phyloP scores from a whole-genome alignment of 53 echinoderm and acorn worm genomes.

The Holothuria scabra region DNA sequence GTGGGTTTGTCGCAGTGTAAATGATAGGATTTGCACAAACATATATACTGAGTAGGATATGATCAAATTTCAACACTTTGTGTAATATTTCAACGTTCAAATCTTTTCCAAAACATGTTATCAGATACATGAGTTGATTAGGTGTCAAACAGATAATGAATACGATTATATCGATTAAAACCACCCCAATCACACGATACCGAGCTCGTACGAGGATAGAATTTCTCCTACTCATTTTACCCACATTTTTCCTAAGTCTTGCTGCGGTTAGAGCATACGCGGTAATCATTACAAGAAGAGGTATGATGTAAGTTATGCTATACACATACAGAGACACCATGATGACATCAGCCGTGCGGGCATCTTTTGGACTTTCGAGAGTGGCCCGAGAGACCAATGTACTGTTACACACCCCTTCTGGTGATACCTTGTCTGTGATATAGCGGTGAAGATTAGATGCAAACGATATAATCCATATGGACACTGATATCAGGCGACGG shows the following conservation, averaged over 20 bases:
- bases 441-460: constrained; percentile 16
- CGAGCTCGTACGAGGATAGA: constrained; percentile 28
- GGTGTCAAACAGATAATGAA: constrained; percentile 29
- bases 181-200: constrained; percentile 31
- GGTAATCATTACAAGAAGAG: constrained; percentile 14
- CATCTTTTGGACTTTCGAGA: too few species aligned
- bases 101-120: neutral
- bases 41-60: constrained; percentile 15
- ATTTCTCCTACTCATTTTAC: constrained; percentile 22
- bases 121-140: constrained; percentile 10
- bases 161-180: constrained; percentile 35
- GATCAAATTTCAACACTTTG: neutral
- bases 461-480: neutral
- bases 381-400: neutral
- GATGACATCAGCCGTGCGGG: neutral
- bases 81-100: neutral
- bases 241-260: constrained; percentile 9
- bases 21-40: constrained; percentile 42
- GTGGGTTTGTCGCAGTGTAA: constrained; percentile 36
- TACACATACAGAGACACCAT: constrained; percentile 26
- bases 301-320: constrained; percentile 15
- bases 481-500: neutral
- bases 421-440: constrained; percentile 12
- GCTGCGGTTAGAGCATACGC: constrained; percentile 16
- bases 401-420: neutral